These are phyloP conservation scores for Chlorodrepanis virens DNA, from an alignment of 2,113 vertebrate genomes.

Conservation along the genomic window DNA sequence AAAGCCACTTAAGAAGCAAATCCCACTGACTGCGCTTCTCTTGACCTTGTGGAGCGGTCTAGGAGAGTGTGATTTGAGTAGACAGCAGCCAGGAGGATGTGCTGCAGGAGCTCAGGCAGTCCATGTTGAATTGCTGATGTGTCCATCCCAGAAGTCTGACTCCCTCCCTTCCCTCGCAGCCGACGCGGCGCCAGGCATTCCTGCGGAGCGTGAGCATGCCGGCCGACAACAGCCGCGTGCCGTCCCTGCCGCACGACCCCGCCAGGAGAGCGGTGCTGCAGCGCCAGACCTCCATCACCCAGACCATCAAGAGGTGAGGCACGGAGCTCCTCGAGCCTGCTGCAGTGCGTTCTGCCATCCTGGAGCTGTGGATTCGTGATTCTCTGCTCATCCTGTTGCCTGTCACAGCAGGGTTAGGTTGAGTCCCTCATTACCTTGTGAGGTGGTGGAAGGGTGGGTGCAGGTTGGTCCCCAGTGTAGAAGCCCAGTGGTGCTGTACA, in stretches of 20 bases:
- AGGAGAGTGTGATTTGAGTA: neutral
- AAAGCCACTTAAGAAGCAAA: neutral
- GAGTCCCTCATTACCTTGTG: neutral
- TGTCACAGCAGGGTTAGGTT: neutral
- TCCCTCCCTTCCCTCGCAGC: slow-evolving; percentile 58
- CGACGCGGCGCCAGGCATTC: slow-evolving; percentile 84
- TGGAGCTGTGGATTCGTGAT: rapidly evolving
- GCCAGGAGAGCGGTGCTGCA: slow-evolving; percentile 80
- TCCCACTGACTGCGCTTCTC: neutral
- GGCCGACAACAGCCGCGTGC: slow-evolving; percentile 80
- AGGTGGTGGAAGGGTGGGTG: neutral
- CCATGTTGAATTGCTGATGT: neutral
- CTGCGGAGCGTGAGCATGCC: slow-evolving; percentile 95
- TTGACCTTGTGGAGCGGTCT: neutral
- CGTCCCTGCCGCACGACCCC: slow-evolving; percentile 79
- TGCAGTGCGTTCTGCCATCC: neutral
- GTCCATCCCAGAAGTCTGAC: neutral
- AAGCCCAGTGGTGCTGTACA: neutral
- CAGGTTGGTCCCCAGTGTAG: rapidly evolving
- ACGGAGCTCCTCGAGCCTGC: neutral
- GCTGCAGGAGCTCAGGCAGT: neutral
- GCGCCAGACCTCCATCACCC: slow-evolving; percentile 94
- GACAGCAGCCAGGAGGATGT: neutral
- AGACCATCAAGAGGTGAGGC: slow-evolving; percentile 94
- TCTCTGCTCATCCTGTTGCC: neutral